Evolutionary conservation across 2,888 invertebrate genomes (phyloP), one percentile per base, ranked within the genome.

Genomic region (Platypus cylindrus): DNA sequence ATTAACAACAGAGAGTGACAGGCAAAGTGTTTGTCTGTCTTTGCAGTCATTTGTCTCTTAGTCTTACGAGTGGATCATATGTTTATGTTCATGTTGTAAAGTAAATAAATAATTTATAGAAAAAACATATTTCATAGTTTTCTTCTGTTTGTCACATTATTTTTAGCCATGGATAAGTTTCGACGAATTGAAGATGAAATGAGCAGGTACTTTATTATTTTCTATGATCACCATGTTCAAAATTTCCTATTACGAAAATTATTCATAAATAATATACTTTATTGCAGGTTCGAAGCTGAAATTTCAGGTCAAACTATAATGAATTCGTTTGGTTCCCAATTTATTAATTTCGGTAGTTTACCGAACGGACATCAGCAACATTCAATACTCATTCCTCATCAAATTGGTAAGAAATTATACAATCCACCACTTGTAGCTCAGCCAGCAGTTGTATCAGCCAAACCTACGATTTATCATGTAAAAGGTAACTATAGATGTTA

Each of bases 181-280:
- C 70, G 77, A 48, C 76, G 81, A 60, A 89, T 89, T 78, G 89
- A 90, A 63, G 87, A 87, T 63, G 89, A 90, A 68, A 83, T 89
- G 78, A 86, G 79, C 56, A 77, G 84, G 81, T 82, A 64, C 58
- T 55, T 47, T 28, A 39, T 22, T 24, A 34, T 34, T 36, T 9
- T 32, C 12, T 24, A 20, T 30, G 3, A 11, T 35, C n/a, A 27
- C 9, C 17, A 25, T 31, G 16, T 30, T 36, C 18, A 17, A 17
- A 29, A 24, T 20, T 28, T 23, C 9, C 14, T 7, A 31, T 32
- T 31, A 33, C n/a, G n/a, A n/a, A n/a, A n/a, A n/a, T n/a, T n/a
- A n/a, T n/a, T n/a, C n/a, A n/a, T n/a, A 22, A 5, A 3, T 24
- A n/a, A 12, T 26, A 1, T 4, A 16, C 28, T 11, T 13, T 23